Conservation (phyloP, 2,113 vertebrate species). For the Hippocampus guttulatus region DNA sequence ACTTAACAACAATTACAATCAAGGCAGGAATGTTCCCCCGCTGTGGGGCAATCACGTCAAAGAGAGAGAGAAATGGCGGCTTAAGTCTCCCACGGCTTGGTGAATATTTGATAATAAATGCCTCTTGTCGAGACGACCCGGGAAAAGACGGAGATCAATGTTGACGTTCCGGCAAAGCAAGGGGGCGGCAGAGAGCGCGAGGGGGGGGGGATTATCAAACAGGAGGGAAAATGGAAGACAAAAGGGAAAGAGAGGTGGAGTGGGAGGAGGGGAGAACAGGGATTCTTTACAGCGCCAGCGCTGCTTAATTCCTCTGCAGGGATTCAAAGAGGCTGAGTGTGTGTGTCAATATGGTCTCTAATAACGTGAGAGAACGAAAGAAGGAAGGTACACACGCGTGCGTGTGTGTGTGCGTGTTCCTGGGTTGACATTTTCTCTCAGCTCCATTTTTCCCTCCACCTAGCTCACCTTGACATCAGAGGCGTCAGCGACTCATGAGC, state of each 20-base stretch:
- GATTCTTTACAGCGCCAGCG: slow-evolving; percentile 47
- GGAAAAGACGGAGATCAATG: slow-evolving; percentile 29
- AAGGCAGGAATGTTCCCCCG: slow-evolving; percentile 39
- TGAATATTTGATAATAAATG: neutral
- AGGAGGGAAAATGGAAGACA: slow-evolving; percentile 59
- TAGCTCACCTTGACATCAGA: slow-evolving; percentile 73
- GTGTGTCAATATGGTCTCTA: slow-evolving; percentile 53
- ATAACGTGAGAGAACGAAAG: slow-evolving; percentile 55
- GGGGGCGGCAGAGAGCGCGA: neutral
- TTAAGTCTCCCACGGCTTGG: neutral
- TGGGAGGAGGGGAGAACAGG: slow-evolving; percentile 60
- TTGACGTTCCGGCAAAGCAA: slow-evolving; percentile 31
- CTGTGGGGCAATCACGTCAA: slow-evolving; percentile 45
- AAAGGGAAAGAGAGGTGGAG: slow-evolving; percentile 57
- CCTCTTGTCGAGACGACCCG: neutral
- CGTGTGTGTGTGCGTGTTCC: slow-evolving; percentile 13
- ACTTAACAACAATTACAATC: slow-evolving; percentile 47
- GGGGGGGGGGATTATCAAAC: slow-evolving; percentile 45
- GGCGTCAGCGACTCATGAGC: slow-evolving; percentile 70
- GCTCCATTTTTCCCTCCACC: slow-evolving; percentile 66
- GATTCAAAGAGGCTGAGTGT: slow-evolving; percentile 61
- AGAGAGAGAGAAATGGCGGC: slow-evolving; percentile 1
- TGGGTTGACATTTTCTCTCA: slow-evolving; percentile 69
- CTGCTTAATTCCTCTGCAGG: slow-evolving; percentile 69
- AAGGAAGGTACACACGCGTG: neutral